These are phyloP conservation scores for Philereme vetulata DNA, from an alignment of 2,888 invertebrate species.

Conservation along the genomic window DNA sequence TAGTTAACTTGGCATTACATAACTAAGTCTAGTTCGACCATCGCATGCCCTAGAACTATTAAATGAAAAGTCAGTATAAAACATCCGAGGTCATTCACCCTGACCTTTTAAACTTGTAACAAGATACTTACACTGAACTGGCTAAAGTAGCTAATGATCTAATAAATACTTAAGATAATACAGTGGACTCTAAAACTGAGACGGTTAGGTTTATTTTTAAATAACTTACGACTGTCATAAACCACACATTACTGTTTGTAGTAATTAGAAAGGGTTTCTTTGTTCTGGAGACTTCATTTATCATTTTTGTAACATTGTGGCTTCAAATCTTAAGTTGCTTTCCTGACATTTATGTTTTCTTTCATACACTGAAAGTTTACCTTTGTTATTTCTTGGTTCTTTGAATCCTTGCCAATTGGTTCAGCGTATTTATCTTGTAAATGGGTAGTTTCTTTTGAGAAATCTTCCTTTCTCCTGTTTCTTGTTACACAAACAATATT, in stretches of 20 bases:
- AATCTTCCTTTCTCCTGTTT: not conserved
- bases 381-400: slow-evolving; percentile 3
- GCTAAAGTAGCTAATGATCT: slow-evolving; percentile 63
- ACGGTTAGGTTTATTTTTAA: slow-evolving; percentile 25
- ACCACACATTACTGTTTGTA: slow-evolving; percentile 56
- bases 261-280: slow-evolving; percentile 70
- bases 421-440: slow-evolving; percentile 10
- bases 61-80: slow-evolving; percentile 56
- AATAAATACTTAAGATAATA: slow-evolving; percentile 40
- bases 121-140: slow-evolving; percentile 62
- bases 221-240: slow-evolving; percentile 48
- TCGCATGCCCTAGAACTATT: slow-evolving; percentile 59
- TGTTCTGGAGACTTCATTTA: slow-evolving; percentile 52
- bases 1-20: slow-evolving; percentile 13
- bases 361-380: slow-evolving; percentile 3
- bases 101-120: slow-evolving; percentile 72
- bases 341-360: slow-evolving; percentile 4
- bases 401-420: slow-evolving; percentile 4
- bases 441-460: not conserved
- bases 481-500: not conserved
- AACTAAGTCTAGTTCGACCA: slow-evolving; percentile 31
- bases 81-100: slow-evolving; percentile 62
- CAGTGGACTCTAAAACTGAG: slow-evolving; percentile 30
- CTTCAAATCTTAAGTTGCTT: slow-evolving; percentile 11
- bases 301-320: slow-evolving; percentile 23